A percentile compares a stretch with the other conserved stretches of the same genome.
phyloP scores from a whole-genome alignment of 2,113 vertebrate genomes.

The Lamprologus ornatipinnis region DNA sequence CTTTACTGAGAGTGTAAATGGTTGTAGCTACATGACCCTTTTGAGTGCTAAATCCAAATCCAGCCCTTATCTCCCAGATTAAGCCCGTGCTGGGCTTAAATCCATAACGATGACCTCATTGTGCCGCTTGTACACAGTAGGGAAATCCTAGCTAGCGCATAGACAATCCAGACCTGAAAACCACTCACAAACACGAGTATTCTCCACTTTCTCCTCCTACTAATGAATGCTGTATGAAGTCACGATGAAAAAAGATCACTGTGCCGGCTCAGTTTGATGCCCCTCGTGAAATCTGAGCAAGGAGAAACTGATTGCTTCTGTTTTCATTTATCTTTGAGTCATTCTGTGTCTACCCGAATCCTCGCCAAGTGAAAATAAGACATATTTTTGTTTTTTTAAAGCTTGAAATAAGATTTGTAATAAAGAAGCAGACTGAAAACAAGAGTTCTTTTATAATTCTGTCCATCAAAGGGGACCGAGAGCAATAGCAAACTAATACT shows the following conservation, averaged over 20 bases:
- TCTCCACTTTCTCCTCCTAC: not conserved
- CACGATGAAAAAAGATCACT: not conserved
- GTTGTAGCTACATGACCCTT: slow-evolving; percentile 55
- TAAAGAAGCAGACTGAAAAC: not conserved
- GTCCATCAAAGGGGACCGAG: not conserved
- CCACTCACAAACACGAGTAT: not conserved
- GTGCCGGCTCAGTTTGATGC: not conserved
- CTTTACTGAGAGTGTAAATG: slow-evolving; percentile 10
- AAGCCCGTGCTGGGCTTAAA: slow-evolving; percentile 58
- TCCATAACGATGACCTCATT: slow-evolving; percentile 68
- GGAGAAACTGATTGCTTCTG: not conserved
- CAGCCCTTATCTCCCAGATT: slow-evolving; percentile 67
- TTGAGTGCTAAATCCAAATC: slow-evolving; percentile 65
- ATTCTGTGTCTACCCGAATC: not conserved
- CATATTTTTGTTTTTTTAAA: not conserved
- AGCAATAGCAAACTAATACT: not conserved
- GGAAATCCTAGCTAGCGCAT: slow-evolving; percentile 31
- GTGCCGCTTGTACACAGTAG: slow-evolving; percentile 13
- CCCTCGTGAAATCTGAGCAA: not conserved
- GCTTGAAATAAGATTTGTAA: not conserved
- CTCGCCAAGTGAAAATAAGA: not conserved
- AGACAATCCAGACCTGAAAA: not conserved
- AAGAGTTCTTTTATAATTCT: not conserved
- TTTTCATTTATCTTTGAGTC: not conserved
- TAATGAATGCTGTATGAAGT: not conserved